Evolutionary conservation across 2,888 invertebrate genomes (phyloP).

Genomic region (Spodoptera picta): DNA sequence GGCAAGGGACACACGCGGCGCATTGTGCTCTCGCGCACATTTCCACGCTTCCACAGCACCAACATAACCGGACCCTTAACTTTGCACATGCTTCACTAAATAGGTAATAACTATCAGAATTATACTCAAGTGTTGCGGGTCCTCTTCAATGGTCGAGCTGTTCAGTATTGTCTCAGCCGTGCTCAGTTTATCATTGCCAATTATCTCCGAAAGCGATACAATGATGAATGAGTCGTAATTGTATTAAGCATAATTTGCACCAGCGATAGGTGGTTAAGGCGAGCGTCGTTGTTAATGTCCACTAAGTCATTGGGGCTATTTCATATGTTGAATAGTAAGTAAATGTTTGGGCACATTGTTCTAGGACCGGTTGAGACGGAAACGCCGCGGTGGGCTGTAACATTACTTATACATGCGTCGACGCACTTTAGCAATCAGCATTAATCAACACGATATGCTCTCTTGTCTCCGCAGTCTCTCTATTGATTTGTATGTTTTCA

Average conservation of each 20-base stretch:
- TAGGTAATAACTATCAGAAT: constrained; percentile 51
- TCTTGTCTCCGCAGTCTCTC: constrained; percentile 76
- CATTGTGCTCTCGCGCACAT: constrained; percentile 63
- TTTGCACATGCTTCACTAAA: constrained; percentile 48
- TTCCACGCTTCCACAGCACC: constrained; percentile 57
- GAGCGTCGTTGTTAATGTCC: constrained; percentile 55
- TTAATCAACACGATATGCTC: constrained; percentile 85
- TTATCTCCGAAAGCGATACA: constrained; percentile 65
- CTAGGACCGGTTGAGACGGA: constrained; percentile 85
- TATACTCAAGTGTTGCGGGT: constrained; percentile 33
- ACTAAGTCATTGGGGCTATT: constrained; percentile 69
- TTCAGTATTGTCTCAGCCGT: constrained; percentile 53
- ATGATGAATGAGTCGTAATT: constrained; percentile 66
- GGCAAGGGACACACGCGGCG: constrained; percentile 74
- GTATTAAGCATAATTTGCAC: constrained; percentile 60
- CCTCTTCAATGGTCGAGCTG: constrained; percentile 44
- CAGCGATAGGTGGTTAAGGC: constrained; percentile 45
- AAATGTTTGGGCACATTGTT: constrained; percentile 85
- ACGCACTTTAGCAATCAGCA: constrained; percentile 88
- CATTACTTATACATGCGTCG: constrained; percentile 87
- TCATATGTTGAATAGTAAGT: constrained; percentile 73
- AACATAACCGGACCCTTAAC: constrained; percentile 53
- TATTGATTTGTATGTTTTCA: constrained; percentile 84
- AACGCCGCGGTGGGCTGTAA: constrained; percentile 81
- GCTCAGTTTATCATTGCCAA: constrained; percentile 59